phyloP scores from a whole-genome alignment of 2,888 invertebrate species.

The Tinea semifulvella region DNA sequence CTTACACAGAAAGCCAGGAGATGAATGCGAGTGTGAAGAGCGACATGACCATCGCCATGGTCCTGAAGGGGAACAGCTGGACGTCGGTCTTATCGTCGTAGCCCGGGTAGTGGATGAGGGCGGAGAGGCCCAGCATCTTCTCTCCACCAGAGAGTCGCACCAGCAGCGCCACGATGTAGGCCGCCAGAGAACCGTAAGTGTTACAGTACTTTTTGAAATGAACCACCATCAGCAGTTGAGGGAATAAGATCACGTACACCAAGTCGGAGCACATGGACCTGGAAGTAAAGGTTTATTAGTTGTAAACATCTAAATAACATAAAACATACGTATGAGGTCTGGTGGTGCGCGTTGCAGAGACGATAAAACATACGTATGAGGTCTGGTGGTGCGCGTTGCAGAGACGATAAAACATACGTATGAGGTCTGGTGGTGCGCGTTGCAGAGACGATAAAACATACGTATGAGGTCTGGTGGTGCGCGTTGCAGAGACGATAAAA shows the following conservation, averaged over 20 bases:
- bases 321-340: too few species aligned
- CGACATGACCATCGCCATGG: conserved; percentile 92
- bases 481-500: too few species aligned
- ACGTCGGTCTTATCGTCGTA: conserved; percentile 79
- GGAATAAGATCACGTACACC: conserved; percentile 98
- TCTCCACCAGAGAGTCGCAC: conserved; percentile 89
- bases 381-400: too few species aligned
- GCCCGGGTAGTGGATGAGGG: conserved; percentile 88
- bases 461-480: too few species aligned
- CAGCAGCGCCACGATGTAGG: conserved; percentile 84
- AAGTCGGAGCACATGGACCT: conserved; percentile 98
- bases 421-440: too few species aligned
- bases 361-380: too few species aligned
- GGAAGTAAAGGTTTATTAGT: too few species aligned
- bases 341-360: too few species aligned
- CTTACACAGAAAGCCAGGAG: conserved; percentile 82
- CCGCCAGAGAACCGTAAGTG: conserved; percentile 94
- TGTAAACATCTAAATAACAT: too few species aligned
- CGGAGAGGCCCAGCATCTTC: conserved; percentile 79
- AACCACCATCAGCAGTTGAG: conserved; percentile 97
- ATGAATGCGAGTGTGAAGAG: conserved; percentile 81
- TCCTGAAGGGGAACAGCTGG: conserved; percentile 96
- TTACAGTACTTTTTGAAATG: conserved; percentile 95
- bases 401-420: too few species aligned
- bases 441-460: too few species aligned